Conservation (phyloP, 2,797 vertebrate genomes). For the Argentina silus region DNA sequence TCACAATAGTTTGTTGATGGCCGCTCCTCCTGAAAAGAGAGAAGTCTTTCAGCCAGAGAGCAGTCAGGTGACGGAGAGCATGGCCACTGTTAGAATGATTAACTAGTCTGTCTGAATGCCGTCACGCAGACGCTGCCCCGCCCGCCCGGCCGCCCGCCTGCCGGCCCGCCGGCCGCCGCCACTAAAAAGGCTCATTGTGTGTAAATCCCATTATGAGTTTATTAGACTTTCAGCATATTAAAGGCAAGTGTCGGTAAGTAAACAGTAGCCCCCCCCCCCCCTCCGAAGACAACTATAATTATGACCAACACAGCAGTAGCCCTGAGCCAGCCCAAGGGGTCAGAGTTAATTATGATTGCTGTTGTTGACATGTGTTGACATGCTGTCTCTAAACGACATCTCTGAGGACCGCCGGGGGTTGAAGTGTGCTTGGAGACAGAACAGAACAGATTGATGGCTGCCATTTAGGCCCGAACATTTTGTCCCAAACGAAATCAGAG, state of each 20-base stretch:
- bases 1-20: slow-evolving; percentile 22
- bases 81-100: slow-evolving; percentile 65
- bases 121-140: slow-evolving; percentile 29
- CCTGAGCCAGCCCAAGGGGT: background rate
- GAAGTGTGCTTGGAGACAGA: background rate
- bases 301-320: slow-evolving; percentile 21
- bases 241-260: slow-evolving; percentile 58
- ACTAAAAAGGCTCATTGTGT: slow-evolving; percentile 69
- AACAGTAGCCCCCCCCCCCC: slow-evolving; percentile 40
- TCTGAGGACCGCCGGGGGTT: background rate
- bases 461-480: background rate
- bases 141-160: slow-evolving; percentile 32
- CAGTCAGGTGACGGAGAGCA: slow-evolving; percentile 72
- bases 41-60: slow-evolving; percentile 44
- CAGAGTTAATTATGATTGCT: background rate
- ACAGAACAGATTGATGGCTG: background rate
- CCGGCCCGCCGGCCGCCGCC: slow-evolving; percentile 15
- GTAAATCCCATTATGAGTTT: slow-evolving; percentile 63
- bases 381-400: background rate
- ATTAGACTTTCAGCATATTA: slow-evolving; percentile 59
- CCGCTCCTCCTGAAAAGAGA: slow-evolving; percentile 35
- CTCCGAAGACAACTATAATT: slow-evolving; percentile 31
- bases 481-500: background rate
- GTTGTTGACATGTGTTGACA: slow-evolving; percentile 2
- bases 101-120: slow-evolving; percentile 27